phyloP scores from a whole-genome alignment of 1,140 invertebrate species.

The Cryptotermes secundus region DNA sequence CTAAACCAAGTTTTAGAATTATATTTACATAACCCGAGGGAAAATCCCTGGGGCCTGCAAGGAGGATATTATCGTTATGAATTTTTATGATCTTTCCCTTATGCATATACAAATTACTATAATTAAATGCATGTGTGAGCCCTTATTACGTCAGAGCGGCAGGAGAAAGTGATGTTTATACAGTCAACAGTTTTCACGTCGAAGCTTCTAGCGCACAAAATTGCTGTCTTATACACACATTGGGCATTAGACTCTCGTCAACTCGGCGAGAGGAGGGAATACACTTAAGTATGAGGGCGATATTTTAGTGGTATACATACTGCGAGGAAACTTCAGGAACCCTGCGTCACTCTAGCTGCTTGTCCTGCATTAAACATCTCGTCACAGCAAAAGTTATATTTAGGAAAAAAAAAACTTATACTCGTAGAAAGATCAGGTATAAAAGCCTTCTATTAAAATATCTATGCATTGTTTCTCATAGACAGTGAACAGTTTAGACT shows the following conservation, averaged over 20 bases:
- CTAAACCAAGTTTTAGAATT: not conserved
- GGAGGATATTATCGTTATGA: not conserved
- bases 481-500: too few relatives aligned
- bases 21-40: not conserved
- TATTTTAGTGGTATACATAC: too few relatives aligned
- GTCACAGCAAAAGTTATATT: too few relatives aligned
- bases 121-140: not conserved
- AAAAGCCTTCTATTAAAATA: too few relatives aligned
- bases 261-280: not conserved
- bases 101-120: conserved; percentile 6
- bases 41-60: not conserved
- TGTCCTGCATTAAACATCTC: too few relatives aligned
- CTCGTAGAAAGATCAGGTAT: too few relatives aligned
- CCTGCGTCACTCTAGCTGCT: too few relatives aligned
- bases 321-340: too few relatives aligned
- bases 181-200: not conserved
- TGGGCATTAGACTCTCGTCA: not conserved
- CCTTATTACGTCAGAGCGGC: not conserved
- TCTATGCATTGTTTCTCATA: too few relatives aligned
- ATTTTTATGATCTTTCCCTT: conserved; percentile 16
- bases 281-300: too few relatives aligned
- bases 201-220: not conserved
- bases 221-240: not conserved
- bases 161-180: not conserved
- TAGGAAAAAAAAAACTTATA: too few relatives aligned